phyloP scores from a whole-genome alignment of 1,140 invertebrate species.

The Cydia splendana region DNA sequence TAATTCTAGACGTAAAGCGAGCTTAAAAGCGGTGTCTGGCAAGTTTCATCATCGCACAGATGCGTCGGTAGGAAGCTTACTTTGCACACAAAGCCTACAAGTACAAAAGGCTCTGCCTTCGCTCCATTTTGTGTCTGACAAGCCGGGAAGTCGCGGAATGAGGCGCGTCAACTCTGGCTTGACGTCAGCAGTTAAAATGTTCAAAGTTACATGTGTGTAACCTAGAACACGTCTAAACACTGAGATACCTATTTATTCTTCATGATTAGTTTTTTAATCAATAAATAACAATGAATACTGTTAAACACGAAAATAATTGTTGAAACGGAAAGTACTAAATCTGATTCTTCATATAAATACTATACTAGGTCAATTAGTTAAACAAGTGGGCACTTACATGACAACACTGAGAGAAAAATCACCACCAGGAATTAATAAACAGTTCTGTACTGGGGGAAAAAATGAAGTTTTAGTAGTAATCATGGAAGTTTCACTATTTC shows the following conservation, averaged over 20 bases:
- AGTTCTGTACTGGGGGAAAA: too few species aligned
- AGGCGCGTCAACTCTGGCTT: slow-evolving; percentile 57
- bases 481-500: too few species aligned
- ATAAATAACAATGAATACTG: too few species aligned
- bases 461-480: too few species aligned
- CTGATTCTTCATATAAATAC: too few species aligned
- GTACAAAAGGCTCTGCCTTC: slow-evolving; percentile 72
- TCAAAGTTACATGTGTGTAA: slow-evolving; percentile 39
- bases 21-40: slow-evolving; percentile 76
- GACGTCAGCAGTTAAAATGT: slow-evolving; percentile 53
- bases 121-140: slow-evolving; percentile 74
- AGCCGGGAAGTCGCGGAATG: slow-evolving; percentile 65
- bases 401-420: too few species aligned
- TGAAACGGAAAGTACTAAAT: too few species aligned
- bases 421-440: too few species aligned
- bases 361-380: too few species aligned
- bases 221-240: neutral
- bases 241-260: neutral
- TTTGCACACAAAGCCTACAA: slow-evolving; percentile 76
- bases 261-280: too few species aligned
- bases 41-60: slow-evolving; percentile 77
- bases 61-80: slow-evolving; percentile 75
- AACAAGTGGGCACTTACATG: too few species aligned
- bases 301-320: neutral
- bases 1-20: slow-evolving; percentile 74